These are phyloP conservation scores for Melanotus villosus DNA, from an alignment of 2,888 invertebrate species.

Conservation along the genomic window DNA sequence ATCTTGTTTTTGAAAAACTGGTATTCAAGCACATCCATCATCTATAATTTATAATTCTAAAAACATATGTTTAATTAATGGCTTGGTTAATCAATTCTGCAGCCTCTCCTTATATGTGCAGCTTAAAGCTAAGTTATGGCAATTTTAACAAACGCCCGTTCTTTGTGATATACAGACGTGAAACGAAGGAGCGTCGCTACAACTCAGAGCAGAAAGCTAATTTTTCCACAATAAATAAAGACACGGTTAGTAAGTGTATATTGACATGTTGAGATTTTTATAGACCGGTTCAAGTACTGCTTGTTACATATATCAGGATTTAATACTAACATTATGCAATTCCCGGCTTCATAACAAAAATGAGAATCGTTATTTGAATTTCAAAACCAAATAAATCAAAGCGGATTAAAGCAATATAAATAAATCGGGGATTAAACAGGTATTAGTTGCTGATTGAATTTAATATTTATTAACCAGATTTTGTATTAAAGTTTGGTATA, in stretches of 20 bases:
- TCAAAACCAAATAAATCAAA: constrained; percentile 50
- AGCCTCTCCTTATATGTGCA: constrained; percentile 35
- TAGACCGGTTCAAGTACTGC: constrained; percentile 26
- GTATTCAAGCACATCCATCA: constrained; percentile 30
- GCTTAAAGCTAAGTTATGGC: constrained; percentile 30
- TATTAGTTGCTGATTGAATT: constrained; percentile 51
- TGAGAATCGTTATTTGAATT: constrained; percentile 42
- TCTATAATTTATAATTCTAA: constrained; percentile 41
- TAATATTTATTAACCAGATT: constrained; percentile 50
- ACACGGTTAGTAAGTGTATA: constrained; percentile 23
- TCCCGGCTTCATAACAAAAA: constrained; percentile 35
- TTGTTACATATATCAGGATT: constrained; percentile 41
- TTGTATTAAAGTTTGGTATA: constrained; percentile 35
- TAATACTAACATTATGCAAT: constrained; percentile 37
- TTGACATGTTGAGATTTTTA: constrained; percentile 39
- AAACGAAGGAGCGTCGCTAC: not conserved
- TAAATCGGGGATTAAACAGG: constrained; percentile 48
- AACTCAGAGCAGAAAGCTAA: constrained; percentile 1
- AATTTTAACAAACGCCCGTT: constrained; percentile 25
- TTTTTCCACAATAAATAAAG: constrained; percentile 21
- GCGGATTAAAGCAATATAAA: constrained; percentile 49
- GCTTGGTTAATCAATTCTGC: constrained; percentile 35
- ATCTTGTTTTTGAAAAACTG: constrained; percentile 29
- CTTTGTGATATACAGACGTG: constrained; percentile 8
- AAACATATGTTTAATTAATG: constrained; percentile 47